Evolutionary conservation across 2,888 invertebrate species (phyloP), one percentile per base, ranked within the genome.

Genomic region (Crepidodera aurea): DNA sequence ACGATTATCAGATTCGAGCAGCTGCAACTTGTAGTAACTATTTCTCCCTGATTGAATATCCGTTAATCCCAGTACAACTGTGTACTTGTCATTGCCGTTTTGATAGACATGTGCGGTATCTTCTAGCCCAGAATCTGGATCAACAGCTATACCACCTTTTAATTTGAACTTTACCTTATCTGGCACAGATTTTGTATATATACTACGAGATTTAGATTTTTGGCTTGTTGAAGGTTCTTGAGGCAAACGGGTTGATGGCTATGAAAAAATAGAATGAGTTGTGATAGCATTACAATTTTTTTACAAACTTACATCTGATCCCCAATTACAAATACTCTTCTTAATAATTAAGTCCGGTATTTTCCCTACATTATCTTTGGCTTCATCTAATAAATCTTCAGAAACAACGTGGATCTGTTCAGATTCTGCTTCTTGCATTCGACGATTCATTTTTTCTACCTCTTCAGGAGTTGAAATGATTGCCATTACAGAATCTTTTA

Each of bases 21-120:
- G 81, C 79, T 99, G 98, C 53, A 99, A 73, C 77, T 98, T 98
- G 82, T 98, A 99, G 80, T 85, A 99, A 1, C 96, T 96, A 82
- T 99, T 99, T 77, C 90, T 92, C 69, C 93, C 92, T 1, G 84
- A 84, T 67, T 92, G 90, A 25, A 98, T 86, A 78, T 98, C 96
- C 0, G 95, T 94, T 68, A 90, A 81, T 8, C 92, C 91, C 2
- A 98, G 86, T 0, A 94, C 91, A 22, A 85, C 89, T n/a, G 88
- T 91, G 79, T 89, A 96, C 69, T 90, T 87, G 19, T 84, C 84
- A 0, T 76, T 74, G 0, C 76, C 75, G 64, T 83, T 79, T 54
- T 84, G 83, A 78, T 90, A 91, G 18, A 97, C 92, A 81, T 96
- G 96, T 0, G 94, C 91, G 1, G 80, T 79, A 71, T 93, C 87